Evolutionary conservation across 2,113 vertebrate species (phyloP), one percentile per base, ranked within the genome.

Genomic region (Lasiurus cinereus): DNA sequence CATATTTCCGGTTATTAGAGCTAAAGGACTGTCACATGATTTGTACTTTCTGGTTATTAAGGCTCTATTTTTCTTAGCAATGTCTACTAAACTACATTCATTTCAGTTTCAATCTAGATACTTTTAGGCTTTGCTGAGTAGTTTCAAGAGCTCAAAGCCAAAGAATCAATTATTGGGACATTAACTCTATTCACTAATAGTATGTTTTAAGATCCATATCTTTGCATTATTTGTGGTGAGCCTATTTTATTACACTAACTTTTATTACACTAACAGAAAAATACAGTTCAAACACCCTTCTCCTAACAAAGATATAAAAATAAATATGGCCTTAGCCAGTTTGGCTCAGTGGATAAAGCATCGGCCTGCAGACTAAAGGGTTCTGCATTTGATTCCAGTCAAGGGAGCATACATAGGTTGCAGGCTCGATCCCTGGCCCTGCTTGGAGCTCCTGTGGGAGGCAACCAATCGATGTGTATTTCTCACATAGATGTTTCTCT

Each of bases 31-130:
- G 62, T 50, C 5, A 72, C 18, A 92, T 52, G 19, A 18, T 50
- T 80, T 95, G 92, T 96, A 48, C 78, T 97, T 96, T 88, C 84
- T 19, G 46, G 76, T 83, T 94, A 96, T 54, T 89, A 95, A 90
- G 50, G 33, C n/a, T 9, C 1, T 73, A 19, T 84, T 97, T 91
- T 50, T 78, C 83, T 91, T 95, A 82, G 74, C 90, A 31, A 56
- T 80, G 87, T 77, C 83, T 86, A 77, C 73, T 95, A 77, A 96
- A 95, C 96, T 54, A 50, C 27, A 79, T 52, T 96, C 50, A 74
- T 91, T 3, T 95, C 89, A 72, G 80, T 93, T 76, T 54, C 24
- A 62, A 16, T 90, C 83, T 70, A 95, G 14, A 46, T 21, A 52
- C 24, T 48, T 78, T 78, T 54, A 93, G 92, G 80, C 48, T 93